Evolutionary conservation across 2,888 invertebrate species (phyloP), one percentile per base, ranked within the genome.

Genomic region (Bimastos eiseni): DNA sequence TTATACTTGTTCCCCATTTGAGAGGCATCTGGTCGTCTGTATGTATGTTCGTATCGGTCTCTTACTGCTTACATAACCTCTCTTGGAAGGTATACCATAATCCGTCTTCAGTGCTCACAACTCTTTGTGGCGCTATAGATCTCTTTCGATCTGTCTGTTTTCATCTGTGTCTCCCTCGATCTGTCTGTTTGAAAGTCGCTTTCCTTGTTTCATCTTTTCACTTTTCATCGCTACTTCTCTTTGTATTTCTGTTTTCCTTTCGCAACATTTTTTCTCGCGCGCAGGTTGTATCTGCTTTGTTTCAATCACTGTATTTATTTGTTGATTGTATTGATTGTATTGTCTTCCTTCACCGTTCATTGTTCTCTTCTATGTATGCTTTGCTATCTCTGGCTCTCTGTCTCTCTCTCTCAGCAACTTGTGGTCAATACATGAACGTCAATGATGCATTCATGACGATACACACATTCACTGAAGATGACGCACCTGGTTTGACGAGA

Each of bases 401-500:
- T 83, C 5, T 83, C 83, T 83, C 30, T 83, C n/a, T 70, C 70
- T 70, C 3, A 70, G 11, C 30, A 4, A 11, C n/a, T 41, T 41
- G 6, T 41, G 24, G 49, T 21, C 49, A 70, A 70, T 70, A n/a
- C 70, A n/a, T 70, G 30, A 70, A 70, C 70, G 70, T 70, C 70
- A 70, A 30, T 70, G 70, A 70, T 70, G n/a, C 70, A 11, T 70
- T 49, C 24, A 49, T 49, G 49, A 19, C n/a, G 19, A 49, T 24
- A 49, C 49, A 49, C 0, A 70, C 70, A 70, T 70, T 70, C 70
- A 13, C 70, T n/a, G 8, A 11, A n/a, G n/a, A 30, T 70, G 70
- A 70, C 70, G 70, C 70, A 70, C 70, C 70, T 70, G 70, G 70
- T n/a, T n/a, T 70, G n/a, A 55, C 55, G 55, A 55, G 24, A 70